Conservation (phyloP, 1,140 invertebrate genomes). For the Propsilocerus akamusi region DNA sequence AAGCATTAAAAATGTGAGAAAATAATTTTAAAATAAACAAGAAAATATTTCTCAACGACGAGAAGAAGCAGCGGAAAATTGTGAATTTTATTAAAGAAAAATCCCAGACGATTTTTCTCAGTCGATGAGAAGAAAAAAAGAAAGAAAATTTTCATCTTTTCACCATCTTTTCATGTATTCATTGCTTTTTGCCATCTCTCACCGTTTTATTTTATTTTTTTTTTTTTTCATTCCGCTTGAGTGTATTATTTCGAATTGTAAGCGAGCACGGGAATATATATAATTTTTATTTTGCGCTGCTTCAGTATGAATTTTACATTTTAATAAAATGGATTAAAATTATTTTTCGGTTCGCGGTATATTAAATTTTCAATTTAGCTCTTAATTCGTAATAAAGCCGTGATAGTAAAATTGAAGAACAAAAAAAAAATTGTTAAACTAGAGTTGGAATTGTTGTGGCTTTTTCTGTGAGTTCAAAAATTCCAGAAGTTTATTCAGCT, state of each 20-base stretch:
- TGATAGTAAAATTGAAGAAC: no score
- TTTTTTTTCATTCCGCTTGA: neutral
- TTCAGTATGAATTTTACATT: slow-evolving; percentile 4
- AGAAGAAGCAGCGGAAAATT: neutral
- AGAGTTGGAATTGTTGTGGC: no score
- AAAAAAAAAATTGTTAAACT: no score
- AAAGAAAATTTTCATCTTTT: neutral
- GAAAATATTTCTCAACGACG: neutral
- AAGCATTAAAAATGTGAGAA: neutral
- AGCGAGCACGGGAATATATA: neutral
- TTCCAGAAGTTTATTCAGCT: no score
- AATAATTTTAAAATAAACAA: slow-evolving; percentile 2
- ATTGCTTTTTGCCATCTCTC: neutral
- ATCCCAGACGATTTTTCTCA: slow-evolving; percentile 3
- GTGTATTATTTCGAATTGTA: neutral
- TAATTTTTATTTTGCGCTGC: no score
- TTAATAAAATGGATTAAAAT: slow-evolving; percentile 4
- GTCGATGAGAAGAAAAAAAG: neutral
- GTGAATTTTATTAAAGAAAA: neutral
- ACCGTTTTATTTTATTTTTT: neutral
- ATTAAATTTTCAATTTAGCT: no score
- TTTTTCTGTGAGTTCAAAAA: no score
- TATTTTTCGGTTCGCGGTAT: neutral
- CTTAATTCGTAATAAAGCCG: no score
- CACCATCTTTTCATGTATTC: no score